Percentiles rank a stretch among this genome's conserved stretches.
Evolutionary conservation across 2,113 vertebrate species (phyloP).

Genomic region (Rana temporaria): DNA sequence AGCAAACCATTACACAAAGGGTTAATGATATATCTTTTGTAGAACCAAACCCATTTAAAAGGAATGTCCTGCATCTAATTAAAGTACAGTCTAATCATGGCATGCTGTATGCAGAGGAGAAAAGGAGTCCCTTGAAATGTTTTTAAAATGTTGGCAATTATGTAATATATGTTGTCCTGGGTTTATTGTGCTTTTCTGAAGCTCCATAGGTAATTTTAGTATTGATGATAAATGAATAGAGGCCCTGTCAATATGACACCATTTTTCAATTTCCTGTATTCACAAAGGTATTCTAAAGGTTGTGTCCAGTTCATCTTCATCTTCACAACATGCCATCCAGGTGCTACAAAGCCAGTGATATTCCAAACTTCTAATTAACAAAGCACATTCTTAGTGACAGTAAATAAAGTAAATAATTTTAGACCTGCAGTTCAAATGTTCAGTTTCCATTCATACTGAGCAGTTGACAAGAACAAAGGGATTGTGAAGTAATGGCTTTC

Average conservation of each 20-base stretch:
- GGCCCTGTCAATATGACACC: constrained; percentile 84
- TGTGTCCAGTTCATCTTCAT: constrained; percentile 92
- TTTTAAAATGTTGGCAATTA: too few relatives aligned
- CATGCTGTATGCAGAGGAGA: too few relatives aligned
- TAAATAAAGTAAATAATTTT: constrained; percentile 50
- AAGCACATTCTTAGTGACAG: constrained; percentile 78
- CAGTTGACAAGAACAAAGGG: constrained; percentile 20
- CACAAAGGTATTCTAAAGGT: constrained; percentile 87
- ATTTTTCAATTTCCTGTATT: constrained; percentile 96
- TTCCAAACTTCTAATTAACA: constrained; percentile 82
- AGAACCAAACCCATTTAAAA: too few relatives aligned
- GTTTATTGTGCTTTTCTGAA: constrained; percentile 57
- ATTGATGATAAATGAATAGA: constrained; percentile 87
- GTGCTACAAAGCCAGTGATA: constrained; percentile 74
- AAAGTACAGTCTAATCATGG: too few relatives aligned
- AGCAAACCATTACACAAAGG: too few relatives aligned
- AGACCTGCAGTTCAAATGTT: constrained; percentile 20
- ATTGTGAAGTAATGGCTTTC: constrained; percentile 21
- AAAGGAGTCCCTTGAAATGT: too few relatives aligned
- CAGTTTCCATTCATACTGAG: constrained; percentile 27
- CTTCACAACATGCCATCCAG: constrained; percentile 88
- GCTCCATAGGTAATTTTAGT: constrained; percentile 66
- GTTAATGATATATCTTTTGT: too few relatives aligned
- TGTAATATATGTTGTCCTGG: too few relatives aligned
- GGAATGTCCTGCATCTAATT: too few relatives aligned